Evolutionary conservation across 2,888 invertebrate species (phyloP).

Genomic region (Argyresthia goedartella): DNA sequence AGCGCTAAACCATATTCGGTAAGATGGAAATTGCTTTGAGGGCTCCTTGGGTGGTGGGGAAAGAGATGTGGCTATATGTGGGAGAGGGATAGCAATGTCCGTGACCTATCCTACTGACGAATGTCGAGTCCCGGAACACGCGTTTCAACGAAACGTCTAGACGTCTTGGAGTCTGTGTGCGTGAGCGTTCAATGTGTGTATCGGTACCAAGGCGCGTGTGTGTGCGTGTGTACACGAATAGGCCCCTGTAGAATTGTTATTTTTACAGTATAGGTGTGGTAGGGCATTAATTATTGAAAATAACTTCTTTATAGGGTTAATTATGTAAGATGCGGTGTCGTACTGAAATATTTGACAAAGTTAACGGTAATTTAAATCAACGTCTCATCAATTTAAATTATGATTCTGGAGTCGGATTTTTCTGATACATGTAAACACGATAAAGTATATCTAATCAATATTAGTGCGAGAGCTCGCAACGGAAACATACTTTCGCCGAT

Average conservation of each 20-base stretch:
- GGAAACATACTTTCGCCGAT: too few relatives aligned
- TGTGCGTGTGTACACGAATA: conserved; percentile 20
- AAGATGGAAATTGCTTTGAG: conserved; percentile 24
- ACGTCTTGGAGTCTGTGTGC: conserved; percentile 24
- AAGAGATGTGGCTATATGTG: conserved; percentile 23
- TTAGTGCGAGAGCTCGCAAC: too few relatives aligned
- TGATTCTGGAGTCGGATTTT: too few relatives aligned
- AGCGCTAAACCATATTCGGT: conserved; percentile 6
- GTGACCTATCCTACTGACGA: conserved; percentile 71
- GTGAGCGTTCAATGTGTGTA: conserved; percentile 8
- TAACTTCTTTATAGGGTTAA: too few relatives aligned
- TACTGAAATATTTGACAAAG: too few relatives aligned
- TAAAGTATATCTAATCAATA: too few relatives aligned
- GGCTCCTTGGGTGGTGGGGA: conserved; percentile 18
- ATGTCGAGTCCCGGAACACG: conserved; percentile 66
- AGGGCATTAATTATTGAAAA: background rate
- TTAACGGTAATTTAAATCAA: too few relatives aligned
- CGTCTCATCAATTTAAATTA: too few relatives aligned
- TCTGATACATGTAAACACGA: too few relatives aligned
- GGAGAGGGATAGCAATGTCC: conserved; percentile 48
- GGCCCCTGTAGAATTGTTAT: conserved; percentile 8
- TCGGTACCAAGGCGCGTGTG: conserved; percentile 22
- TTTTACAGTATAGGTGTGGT: conserved; percentile 3
- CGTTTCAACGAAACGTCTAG: conserved; percentile 66
- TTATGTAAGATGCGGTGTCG: background rate